Percentiles rank a stretch among this genome's conserved stretches.
Evolutionary conservation across 1,140 invertebrate genomes (phyloP).

Genomic region (Drosophila serrata): DNA sequence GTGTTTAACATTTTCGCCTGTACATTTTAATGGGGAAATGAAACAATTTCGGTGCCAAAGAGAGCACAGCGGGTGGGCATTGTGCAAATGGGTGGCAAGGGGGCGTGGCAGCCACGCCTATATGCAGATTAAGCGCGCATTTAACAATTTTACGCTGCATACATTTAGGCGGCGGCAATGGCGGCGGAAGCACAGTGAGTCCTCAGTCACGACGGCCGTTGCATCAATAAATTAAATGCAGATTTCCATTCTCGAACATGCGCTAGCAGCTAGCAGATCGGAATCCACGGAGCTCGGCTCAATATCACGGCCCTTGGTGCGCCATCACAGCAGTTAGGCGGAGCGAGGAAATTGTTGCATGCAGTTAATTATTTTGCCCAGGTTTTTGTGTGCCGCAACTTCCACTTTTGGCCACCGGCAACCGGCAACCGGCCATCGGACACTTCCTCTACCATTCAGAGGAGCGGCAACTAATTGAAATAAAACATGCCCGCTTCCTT

Average conservation of each 20-base stretch:
- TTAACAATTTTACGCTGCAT: constrained; percentile 83
- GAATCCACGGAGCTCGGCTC: constrained; percentile 32
- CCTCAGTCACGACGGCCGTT: constrained; percentile 53
- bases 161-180: constrained; percentile 64
- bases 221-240: constrained; percentile 84
- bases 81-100: constrained; percentile 1
- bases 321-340: constrained; percentile 62
- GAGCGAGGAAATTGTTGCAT: constrained; percentile 79
- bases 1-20: constrained; percentile 74
- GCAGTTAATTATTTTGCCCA: constrained; percentile 81
- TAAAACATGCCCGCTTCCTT: constrained; percentile 60
- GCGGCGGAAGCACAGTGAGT: constrained; percentile 29
- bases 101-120: constrained; percentile 50
- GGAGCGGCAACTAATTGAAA: constrained; percentile 70
- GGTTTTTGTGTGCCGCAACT: constrained; percentile 64
- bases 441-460: constrained; percentile 11
- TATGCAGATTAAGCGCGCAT: constrained; percentile 81
- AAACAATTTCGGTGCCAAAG: constrained; percentile 68
- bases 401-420: constrained; percentile 29
- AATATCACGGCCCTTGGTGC: constrained; percentile 46
- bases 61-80: constrained; percentile 7
- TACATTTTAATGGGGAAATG: constrained; percentile 81
- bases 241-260: constrained; percentile 74
- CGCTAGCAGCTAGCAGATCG: constrained; percentile 15
- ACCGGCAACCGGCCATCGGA: background rate